These are phyloP conservation scores for Zaprionus obscuricornis DNA, from an alignment of 2,888 invertebrate species.

Conservation along the genomic window DNA sequence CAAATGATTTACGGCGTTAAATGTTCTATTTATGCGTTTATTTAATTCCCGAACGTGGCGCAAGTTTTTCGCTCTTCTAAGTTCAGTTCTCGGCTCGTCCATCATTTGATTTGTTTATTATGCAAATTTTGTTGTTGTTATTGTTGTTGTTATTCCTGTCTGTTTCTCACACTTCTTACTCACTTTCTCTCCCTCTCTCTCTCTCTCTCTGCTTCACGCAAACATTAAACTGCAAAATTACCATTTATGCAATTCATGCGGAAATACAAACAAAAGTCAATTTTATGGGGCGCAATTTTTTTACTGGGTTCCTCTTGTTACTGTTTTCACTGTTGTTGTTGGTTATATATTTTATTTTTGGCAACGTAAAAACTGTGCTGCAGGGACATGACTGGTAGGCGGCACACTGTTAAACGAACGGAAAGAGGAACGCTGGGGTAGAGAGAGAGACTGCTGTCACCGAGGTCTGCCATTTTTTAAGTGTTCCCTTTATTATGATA, in stretches of 20 bases:
- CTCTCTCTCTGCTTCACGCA: constrained; percentile 38
- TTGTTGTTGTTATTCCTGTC: constrained; percentile 28
- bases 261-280: constrained; percentile 80
- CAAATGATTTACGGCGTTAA: constrained; percentile 74
- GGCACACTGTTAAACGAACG: too few species aligned
- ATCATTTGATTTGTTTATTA: constrained; percentile 76
- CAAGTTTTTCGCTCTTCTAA: constrained; percentile 52
- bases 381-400: too few species aligned
- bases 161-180: background rate
- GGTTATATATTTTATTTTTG: constrained; percentile 27
- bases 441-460: background rate
- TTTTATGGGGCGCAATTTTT: constrained; percentile 61
- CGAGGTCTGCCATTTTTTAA: constrained; percentile 65
- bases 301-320: constrained; percentile 7
- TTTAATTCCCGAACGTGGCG: constrained; percentile 58
- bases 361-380: constrained; percentile 17
- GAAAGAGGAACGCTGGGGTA: constrained; percentile 8
- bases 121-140: constrained; percentile 64
- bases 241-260: constrained; percentile 79
- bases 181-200: background rate
- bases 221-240: constrained; percentile 79
- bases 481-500: constrained; percentile 76
- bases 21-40: constrained; percentile 77
- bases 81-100: constrained; percentile 40
- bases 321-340: constrained; percentile 11